A percentile compares a stretch with the other conserved stretches of the same genome.
phyloP scores from a whole-genome alignment of 2,113 vertebrate genomes.

The Suncus etruscus region DNA sequence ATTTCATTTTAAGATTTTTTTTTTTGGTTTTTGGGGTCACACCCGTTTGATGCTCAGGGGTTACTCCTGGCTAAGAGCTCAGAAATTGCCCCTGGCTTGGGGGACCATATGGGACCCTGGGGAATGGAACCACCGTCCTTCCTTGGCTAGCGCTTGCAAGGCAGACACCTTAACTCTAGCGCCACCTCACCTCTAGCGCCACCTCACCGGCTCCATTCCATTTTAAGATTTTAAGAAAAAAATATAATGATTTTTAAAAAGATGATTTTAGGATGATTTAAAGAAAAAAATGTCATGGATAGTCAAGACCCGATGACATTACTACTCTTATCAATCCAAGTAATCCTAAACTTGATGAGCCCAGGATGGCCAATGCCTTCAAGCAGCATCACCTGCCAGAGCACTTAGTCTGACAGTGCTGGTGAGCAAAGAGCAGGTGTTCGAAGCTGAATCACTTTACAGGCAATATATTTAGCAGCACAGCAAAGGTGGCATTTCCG shows the following conservation, averaged over 20 bases:
- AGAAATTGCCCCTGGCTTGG: no score
- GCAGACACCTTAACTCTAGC: no score
- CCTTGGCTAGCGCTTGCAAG: no score
- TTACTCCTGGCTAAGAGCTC: no score
- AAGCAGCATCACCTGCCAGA: slow-evolving; percentile 3
- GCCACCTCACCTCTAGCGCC: no score
- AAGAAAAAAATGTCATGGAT: slow-evolving; percentile 39
- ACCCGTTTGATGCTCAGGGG: no score
- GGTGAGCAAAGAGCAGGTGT: neutral
- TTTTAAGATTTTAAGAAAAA: no score
- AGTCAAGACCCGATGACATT: neutral
- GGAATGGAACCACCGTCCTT: no score
- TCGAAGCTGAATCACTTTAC: neutral
- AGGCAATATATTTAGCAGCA: neutral
- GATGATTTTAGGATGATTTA: neutral
- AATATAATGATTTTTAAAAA: no score
- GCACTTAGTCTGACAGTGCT: neutral
- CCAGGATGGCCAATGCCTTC: fast-evolving
- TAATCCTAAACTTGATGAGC: neutral
- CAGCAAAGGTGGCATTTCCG: neutral
- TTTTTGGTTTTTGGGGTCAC: no score
- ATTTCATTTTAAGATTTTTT: slow-evolving; percentile 38
- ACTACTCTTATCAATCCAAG: neutral
- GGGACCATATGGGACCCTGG: no score
- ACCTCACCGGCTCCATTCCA: no score